Evolutionary conservation across 2,113 vertebrate species (phyloP).

Genomic region (Vulpes vulpes): DNA sequence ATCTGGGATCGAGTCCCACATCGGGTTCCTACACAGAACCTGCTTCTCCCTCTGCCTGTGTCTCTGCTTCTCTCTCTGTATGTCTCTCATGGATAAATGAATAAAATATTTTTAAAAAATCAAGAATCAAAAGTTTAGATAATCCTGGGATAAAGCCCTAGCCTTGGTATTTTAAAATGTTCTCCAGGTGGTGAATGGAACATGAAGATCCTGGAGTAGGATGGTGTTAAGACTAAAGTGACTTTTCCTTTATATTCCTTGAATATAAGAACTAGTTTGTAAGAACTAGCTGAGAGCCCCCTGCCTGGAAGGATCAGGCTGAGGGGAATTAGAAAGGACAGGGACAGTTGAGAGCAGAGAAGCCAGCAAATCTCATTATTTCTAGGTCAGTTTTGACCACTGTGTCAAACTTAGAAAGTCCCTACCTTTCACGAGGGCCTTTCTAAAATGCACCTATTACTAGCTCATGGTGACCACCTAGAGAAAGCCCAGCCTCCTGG

Average conservation of each 20-base stretch:
- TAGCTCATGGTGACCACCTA: no score
- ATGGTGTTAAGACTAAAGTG: background rate
- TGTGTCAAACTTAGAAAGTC: background rate
- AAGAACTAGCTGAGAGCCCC: background rate
- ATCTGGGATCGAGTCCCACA: no score
- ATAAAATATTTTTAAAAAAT: background rate
- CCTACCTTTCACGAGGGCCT: background rate
- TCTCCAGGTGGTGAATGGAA: background rate
- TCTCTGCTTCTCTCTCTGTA: no score
- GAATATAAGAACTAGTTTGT: background rate
- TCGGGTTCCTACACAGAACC: no score
- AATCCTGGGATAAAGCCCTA: background rate
- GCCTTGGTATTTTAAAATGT: background rate
- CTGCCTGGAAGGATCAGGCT: background rate
- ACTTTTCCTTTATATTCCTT: background rate
- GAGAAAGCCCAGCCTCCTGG: background rate
- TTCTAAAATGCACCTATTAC: background rate
- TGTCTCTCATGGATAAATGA: no score
- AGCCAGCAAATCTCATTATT: no score
- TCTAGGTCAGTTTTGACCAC: background rate
- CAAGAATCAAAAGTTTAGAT: background rate
- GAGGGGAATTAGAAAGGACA: background rate
- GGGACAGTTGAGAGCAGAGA: background rate
- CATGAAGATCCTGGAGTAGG: rapidly evolving
- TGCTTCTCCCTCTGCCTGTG: no score